Percentiles rank a stretch among this genome's conserved stretches.
These are phyloP conservation scores for Phaedon cochleariae DNA, from an alignment of 2,888 invertebrate genomes.

Conservation along the genomic window DNA sequence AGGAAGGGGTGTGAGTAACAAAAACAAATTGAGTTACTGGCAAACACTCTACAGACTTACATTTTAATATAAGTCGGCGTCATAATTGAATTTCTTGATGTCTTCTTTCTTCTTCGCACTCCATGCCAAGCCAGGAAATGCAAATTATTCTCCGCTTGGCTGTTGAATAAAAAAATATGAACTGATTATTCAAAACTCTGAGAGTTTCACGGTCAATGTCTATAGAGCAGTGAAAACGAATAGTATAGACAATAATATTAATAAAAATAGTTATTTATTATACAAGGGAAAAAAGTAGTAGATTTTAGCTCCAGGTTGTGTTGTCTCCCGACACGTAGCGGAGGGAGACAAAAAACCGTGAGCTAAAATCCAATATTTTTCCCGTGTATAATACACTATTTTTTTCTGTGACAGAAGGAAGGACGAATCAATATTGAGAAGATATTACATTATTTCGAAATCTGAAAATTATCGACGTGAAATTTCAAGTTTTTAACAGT, in stretches of 20 bases:
- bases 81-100: constrained; percentile 53
- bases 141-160: constrained; percentile 8
- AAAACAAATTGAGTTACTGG: constrained; percentile 60
- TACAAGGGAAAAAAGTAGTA: too few species aligned
- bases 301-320: too few species aligned
- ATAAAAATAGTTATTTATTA: not conserved
- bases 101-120: constrained; percentile 37
- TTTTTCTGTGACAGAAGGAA: too few species aligned
- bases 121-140: not conserved
- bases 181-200: not conserved
- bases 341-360: too few species aligned
- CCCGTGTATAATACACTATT: too few species aligned
- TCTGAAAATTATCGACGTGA: too few species aligned
- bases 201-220: not conserved
- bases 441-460: too few species aligned
- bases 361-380: too few species aligned
- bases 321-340: too few species aligned
- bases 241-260: not conserved
- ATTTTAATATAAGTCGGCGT: constrained; percentile 55
- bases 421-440: too few species aligned
- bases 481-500: too few species aligned
- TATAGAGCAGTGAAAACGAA: too few species aligned
- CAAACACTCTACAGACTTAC: constrained; percentile 58
- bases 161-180: not conserved
- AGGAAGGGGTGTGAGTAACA: constrained; percentile 51